Conservation (phyloP, 2,797 vertebrate species). For the Leuciscus waleckii region DNA sequence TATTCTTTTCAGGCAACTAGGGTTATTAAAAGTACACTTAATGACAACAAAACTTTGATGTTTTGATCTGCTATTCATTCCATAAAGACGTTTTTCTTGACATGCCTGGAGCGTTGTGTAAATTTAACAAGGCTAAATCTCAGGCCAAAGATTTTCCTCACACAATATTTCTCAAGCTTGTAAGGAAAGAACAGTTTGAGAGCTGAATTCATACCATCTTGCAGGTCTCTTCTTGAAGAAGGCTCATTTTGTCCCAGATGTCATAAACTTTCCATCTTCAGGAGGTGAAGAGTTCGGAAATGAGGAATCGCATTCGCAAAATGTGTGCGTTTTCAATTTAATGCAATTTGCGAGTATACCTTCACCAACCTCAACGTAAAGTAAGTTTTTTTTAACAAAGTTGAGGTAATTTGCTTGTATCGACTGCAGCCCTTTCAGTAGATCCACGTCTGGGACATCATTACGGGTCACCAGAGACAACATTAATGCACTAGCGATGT, state of each 20-base stretch:
- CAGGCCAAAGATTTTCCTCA: too few relatives aligned
- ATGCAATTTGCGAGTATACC: too few relatives aligned
- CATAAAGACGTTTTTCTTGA: not conserved
- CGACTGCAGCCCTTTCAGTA: not conserved
- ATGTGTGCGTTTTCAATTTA: not conserved
- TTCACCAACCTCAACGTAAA: too few relatives aligned
- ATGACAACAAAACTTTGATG: not conserved
- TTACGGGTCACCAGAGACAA: not conserved
- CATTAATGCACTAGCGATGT: conserved; percentile 25
- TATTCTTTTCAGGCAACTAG: not conserved
- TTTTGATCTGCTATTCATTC: not conserved
- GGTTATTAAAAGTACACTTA: not conserved
- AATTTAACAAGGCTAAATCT: too few relatives aligned
- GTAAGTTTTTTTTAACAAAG: not conserved
- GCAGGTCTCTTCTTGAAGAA: not conserved
- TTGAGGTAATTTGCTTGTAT: not conserved
- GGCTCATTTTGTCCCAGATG: not conserved
- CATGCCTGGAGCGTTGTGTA: too few relatives aligned
- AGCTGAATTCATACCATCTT: too few relatives aligned
- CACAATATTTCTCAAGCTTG: too few relatives aligned
- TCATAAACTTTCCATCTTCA: not conserved
- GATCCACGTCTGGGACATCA: not conserved
- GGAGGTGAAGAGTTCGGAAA: not conserved
- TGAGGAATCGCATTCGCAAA: not conserved
- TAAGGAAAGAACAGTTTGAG: too few relatives aligned